Conservation (phyloP, 2,888 invertebrate genomes). For the Acronicta alni region DNA sequence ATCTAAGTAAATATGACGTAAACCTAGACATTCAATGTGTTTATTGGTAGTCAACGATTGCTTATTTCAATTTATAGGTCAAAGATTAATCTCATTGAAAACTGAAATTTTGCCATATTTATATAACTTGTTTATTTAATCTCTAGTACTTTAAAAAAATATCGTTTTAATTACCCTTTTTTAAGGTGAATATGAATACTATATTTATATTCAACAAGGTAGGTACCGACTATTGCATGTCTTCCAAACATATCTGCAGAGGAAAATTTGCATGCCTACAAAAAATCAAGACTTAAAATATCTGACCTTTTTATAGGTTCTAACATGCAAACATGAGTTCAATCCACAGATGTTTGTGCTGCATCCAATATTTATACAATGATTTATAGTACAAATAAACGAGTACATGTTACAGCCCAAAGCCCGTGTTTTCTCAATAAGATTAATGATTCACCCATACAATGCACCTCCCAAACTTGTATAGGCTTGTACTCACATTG, state of each 20-base stretch:
- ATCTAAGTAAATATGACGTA: conserved; percentile 47
- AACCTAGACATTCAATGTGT: conserved; percentile 13
- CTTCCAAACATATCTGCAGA: conserved; percentile 1
- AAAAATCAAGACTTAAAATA: not conserved
- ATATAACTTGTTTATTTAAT: conserved; percentile 7
- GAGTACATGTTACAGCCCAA: conserved; percentile 10
- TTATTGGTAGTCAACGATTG: conserved; percentile 19
- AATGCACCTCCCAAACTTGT: conserved; percentile 24
- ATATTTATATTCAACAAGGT: too few species aligned
- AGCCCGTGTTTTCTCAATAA: conserved; percentile 22
- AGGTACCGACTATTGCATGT: not conserved
- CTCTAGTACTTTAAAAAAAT: too few species aligned
- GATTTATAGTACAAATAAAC: conserved; percentile 34
- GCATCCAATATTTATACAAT: conserved; percentile 17
- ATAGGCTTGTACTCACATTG: conserved; percentile 65
- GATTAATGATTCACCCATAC: conserved; percentile 28
- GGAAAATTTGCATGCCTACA: not conserved
- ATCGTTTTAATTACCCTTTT: too few species aligned
- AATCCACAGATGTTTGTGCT: conserved; percentile 10
- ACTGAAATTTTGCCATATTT: conserved; percentile 14
- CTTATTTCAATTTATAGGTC: conserved; percentile 34
- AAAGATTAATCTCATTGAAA: conserved; percentile 30
- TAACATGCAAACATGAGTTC: conserved; percentile 7
- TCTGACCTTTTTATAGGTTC: not conserved
- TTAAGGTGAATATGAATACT: too few species aligned